Base-by-base conservation (phyloP, 2,113 vertebrate species). In the Pelecanus crispus region DNA sequence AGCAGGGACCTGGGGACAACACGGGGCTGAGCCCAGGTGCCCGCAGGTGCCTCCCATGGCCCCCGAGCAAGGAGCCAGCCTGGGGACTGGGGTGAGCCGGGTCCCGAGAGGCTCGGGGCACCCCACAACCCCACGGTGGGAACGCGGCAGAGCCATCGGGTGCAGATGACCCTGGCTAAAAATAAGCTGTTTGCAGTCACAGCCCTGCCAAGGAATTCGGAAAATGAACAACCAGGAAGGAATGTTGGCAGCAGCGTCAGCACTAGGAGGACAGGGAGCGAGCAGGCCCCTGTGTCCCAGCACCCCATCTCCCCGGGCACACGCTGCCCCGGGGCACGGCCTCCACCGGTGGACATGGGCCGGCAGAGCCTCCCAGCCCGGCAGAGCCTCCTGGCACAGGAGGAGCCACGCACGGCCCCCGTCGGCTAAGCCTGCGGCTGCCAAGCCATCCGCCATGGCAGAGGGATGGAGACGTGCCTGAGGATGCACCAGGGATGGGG, bases 121-220 rank as follows among this genome's bases (percentile, higher is more conserved):
- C 86, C 88, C 89, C 36, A 3, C 32, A 82, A 62, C 59, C 78
- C 45, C 9, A 34, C 40, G 86, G 97, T 98, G 98, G 98, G 98
- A 99, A 99, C 97, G 79, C 95, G 8, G 97, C 97, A 96, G 96
- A 98, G 97, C 97, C 97, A 97, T 96, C 94, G 98, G 98, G 97
- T 98, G 97, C 98, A 98, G 98, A 98, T 98, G 98, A 98, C 98
- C 98, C 98, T 63, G 47, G 97, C 98, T 99, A 99, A 99, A 99
- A 99, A 99, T 99, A 99, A 98, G 95, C 97, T 98, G 98, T 98
- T 99, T 98, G 98, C 97, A 97, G 96, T 98, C 97, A 90, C 95
- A 19, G 97, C 97, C 97, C 97, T 98, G 98, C 98, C 98, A 98
- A 99, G 97, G 98, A 98, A 98, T 98, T 97, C 97, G 97, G 97